A percentile compares a stretch with the other conserved stretches of the same genome.
Evolutionary conservation across 2,113 vertebrate genomes (phyloP).

Genomic region (Garra rufa): DNA sequence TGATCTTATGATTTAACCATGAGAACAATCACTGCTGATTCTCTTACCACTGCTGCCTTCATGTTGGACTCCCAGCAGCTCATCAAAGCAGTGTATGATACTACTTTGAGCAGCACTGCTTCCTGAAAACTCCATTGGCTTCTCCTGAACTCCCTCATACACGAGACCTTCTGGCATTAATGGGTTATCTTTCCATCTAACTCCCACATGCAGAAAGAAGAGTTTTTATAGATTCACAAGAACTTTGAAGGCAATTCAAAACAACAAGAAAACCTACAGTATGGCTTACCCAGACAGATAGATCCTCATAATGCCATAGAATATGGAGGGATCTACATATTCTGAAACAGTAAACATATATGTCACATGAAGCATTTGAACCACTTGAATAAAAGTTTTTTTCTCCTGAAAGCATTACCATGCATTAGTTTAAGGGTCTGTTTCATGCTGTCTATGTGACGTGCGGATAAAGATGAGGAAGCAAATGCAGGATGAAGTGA

Average conservation of each 20-base stretch:
- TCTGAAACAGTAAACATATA: slow-evolving; percentile 68
- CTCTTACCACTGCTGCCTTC: slow-evolving; percentile 77
- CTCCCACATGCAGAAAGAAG: slow-evolving; percentile 6
- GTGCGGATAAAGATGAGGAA: no score
- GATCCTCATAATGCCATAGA: slow-evolving; percentile 88
- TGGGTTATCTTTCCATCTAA: slow-evolving; percentile 90
- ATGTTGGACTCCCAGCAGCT: slow-evolving; percentile 85
- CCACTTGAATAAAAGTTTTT: background rate
- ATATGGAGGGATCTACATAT: slow-evolving; percentile 84
- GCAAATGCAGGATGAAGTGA: no score
- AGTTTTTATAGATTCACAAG: background rate
- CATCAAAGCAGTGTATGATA: slow-evolving; percentile 86
- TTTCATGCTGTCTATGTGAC: slow-evolving; percentile 77
- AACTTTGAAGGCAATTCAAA: background rate
- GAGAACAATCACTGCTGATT: background rate
- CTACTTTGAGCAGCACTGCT: slow-evolving; percentile 88
- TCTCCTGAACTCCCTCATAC: slow-evolving; percentile 81
- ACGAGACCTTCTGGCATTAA: slow-evolving; percentile 81
- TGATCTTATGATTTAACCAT: background rate
- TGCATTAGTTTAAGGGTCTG: slow-evolving; percentile 81
- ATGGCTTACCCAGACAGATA: slow-evolving; percentile 87
- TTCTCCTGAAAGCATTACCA: slow-evolving; percentile 67
- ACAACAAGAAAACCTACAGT: background rate
- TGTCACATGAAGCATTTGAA: background rate
- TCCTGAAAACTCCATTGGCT: slow-evolving; percentile 82